Evolutionary conservation across 2,113 vertebrate species (phyloP), one percentile per base, ranked within the genome.

Genomic region (Gopherus flavomarginatus): DNA sequence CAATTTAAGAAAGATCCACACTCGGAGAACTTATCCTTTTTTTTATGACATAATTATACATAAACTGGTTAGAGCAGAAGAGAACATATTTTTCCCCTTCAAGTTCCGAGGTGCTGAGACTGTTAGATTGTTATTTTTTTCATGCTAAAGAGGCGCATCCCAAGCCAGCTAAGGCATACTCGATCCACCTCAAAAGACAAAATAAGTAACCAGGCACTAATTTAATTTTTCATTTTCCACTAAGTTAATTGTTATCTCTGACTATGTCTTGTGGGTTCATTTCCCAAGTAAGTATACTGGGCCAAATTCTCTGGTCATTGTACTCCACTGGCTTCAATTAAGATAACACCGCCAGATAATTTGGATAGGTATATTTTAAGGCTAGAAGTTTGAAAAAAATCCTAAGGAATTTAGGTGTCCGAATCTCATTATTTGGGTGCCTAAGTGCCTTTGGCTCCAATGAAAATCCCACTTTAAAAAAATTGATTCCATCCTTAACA

Each of bases 171-270:
- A 50, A 26, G 22, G 29, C 35, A 79, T 81, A 90, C 91, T 82
- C 53, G 56, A 24, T 75, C 47, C 16, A 21, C 54, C 52, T 75
- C 54, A 72, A 91, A 80, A 91, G 90, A 50, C 16, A 93, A 95
- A 94, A 84, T 35, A 91, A 96, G n/a, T n/a, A 90, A 86, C 44
- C 5, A 3, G 3, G 35, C 52, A n/a, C 53, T 92, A 83, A 75
- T 94, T 90, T 93, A 90, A 59, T 24, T 12, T 88, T 94, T 44
- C n/a, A 5, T 1, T 78, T 91, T 83, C 5, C 0, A 90, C 89
- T 92, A 83, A 92, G 88, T 89, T 87, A 94, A 83, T 95, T 69
- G 47, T 79, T 91, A 22, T 69, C 72, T 96, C 91, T 97, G 57
- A 81, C 59, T 86, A 2, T 54, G 56, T 85, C 50, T 85, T 57